A percentile compares a stretch with the other conserved stretches of the same genome.
phyloP scores from a whole-genome alignment of 2,888 invertebrate species.

The Pardosa pseudoannulata region DNA sequence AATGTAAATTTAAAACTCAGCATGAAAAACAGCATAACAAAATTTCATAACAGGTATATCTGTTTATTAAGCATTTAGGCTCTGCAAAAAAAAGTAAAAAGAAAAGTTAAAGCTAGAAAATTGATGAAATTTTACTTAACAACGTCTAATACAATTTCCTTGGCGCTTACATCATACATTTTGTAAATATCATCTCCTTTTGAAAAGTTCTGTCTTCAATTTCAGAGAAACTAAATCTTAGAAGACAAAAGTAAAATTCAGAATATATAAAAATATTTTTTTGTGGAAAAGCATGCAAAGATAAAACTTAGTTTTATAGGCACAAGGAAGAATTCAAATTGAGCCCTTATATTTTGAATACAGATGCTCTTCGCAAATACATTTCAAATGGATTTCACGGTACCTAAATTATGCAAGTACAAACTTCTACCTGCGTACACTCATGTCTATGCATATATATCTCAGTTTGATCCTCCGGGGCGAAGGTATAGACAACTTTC shows the following conservation, averaged over 20 bases:
- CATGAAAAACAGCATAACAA: no score
- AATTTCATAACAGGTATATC: no score
- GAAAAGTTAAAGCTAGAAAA: no score
- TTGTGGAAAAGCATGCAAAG: not conserved
- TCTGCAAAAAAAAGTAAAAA: no score
- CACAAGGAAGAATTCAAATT: conserved; percentile 7
- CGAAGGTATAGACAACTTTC: not conserved
- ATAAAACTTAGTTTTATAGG: conserved; percentile 3
- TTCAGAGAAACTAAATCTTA: not conserved
- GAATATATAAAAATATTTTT: no score
- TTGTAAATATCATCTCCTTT: not conserved
- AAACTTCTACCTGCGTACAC: conserved; percentile 11
- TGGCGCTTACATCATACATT: not conserved
- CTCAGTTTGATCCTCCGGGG: not conserved
- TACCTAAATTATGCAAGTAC: conserved; percentile 24
- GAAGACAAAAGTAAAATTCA: not conserved
- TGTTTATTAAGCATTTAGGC: no score
- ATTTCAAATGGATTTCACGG: conserved; percentile 12
- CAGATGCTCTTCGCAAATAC: conserved; percentile 21
- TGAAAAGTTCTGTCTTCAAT: not conserved
- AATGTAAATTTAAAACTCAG: no score
- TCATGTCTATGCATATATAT: conserved; percentile 11
- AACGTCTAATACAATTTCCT: no score
- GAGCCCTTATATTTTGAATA: conserved; percentile 17
- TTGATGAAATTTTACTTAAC: no score